A percentile compares a stretch with the other conserved stretches of the same genome.
Conservation (phyloP, 2,888 invertebrate genomes). For the Plagodis dolabraria region DNA sequence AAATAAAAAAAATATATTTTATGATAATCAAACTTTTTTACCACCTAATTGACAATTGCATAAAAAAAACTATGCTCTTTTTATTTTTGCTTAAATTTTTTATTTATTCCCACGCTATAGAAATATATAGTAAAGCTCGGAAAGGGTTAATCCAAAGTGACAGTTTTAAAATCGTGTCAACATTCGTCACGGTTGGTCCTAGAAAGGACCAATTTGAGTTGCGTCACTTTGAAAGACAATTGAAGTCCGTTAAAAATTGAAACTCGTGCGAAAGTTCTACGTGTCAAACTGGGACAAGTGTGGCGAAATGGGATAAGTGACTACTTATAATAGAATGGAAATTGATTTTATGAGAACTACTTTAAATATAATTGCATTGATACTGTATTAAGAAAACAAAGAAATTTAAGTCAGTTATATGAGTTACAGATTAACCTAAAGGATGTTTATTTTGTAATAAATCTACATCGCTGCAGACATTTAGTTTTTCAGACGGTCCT, state of each 20-base stretch:
- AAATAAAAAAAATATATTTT: too few relatives aligned
- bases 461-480: too few relatives aligned
- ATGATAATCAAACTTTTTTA: too few relatives aligned
- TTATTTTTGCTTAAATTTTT: not conserved
- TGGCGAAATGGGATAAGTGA: constrained; percentile 28
- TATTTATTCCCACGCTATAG: constrained; percentile 60
- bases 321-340: constrained; percentile 31
- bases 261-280: constrained; percentile 70
- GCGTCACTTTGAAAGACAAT: constrained; percentile 75
- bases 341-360: constrained; percentile 7
- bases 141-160: constrained; percentile 74
- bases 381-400: not conserved
- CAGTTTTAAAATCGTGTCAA: constrained; percentile 76
- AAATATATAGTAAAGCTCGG: constrained; percentile 42
- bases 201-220: constrained; percentile 59
- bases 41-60: not conserved
- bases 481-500: too few relatives aligned
- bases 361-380: not conserved
- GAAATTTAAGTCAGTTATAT: too few relatives aligned
- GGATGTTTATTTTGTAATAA: too few relatives aligned
- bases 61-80: not conserved
- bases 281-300: constrained; percentile 27
- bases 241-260: constrained; percentile 73
- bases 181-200: constrained; percentile 70
- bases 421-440: too few relatives aligned